Percentiles rank a stretch among this genome's conserved stretches.
These are phyloP conservation scores for Suillia variegata DNA, from an alignment of 2,888 invertebrate genomes.

Conservation along the genomic window DNA sequence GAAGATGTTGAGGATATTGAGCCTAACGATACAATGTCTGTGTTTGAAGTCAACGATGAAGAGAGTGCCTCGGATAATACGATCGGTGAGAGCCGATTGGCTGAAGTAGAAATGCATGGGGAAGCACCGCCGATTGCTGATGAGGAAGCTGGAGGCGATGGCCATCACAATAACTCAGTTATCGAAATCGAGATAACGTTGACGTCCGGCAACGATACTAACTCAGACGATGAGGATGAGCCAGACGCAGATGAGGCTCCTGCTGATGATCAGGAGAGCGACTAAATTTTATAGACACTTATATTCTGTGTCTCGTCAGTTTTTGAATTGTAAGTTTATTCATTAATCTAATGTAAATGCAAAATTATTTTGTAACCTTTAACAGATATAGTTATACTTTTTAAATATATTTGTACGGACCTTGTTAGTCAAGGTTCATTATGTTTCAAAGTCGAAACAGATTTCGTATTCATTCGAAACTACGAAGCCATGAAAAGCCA, in stretches of 20 bases:
- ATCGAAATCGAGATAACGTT: conserved; percentile 26
- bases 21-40: neutral
- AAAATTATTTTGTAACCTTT: too few relatives aligned
- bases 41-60: neutral
- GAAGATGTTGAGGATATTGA: conserved; percentile 1
- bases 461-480: too few relatives aligned
- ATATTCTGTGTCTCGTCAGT: too few relatives aligned
- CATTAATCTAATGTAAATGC: too few relatives aligned
- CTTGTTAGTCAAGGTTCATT: too few relatives aligned
- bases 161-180: conserved; percentile 23
- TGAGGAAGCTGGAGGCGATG: conserved; percentile 26
- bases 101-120: neutral
- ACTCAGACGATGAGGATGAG: conserved; percentile 15
- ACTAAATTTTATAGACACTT: too few relatives aligned
- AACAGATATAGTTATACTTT: too few relatives aligned
- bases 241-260: neutral
- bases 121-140: conserved; percentile 7
- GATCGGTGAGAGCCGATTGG: neutral
- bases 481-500: too few relatives aligned
- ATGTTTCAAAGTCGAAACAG: too few relatives aligned
- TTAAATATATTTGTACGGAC: too few relatives aligned
- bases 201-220: conserved; percentile 8
- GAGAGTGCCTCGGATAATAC: neutral
- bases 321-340: too few relatives aligned
- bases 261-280: neutral